Conservation (phyloP, 2,113 vertebrate genomes). For the Erinaceus europaeus region DNA sequence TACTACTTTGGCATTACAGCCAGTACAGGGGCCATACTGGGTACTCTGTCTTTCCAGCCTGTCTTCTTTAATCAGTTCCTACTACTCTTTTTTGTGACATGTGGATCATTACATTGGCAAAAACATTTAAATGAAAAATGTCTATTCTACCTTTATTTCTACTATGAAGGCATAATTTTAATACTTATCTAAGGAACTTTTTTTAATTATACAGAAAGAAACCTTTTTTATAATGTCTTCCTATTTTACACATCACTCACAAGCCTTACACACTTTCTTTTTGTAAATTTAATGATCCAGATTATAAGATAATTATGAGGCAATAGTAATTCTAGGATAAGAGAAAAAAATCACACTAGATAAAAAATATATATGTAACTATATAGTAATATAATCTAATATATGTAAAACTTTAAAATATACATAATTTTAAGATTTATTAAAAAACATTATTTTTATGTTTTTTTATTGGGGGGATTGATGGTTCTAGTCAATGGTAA, state of each 20-base stretch:
- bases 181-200: background rate
- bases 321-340: background rate
- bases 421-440: too few species aligned
- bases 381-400: too few species aligned
- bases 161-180: background rate
- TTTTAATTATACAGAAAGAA: background rate
- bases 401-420: too few species aligned
- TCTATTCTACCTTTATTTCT: background rate
- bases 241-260: slow-evolving; percentile 14
- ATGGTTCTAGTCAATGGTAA: too few species aligned
- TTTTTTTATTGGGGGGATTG: too few species aligned
- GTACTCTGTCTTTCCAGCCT: background rate
- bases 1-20: background rate
- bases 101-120: background rate
- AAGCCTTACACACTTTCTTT: too few species aligned
- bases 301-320: background rate
- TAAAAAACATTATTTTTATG: too few species aligned
- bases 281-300: background rate
- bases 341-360: background rate
- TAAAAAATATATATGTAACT: background rate
- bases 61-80: background rate
- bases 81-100: background rate
- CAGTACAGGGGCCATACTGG: background rate
- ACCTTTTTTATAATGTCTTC: background rate
- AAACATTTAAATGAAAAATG: background rate